phyloP scores from a whole-genome alignment of 2,797 vertebrate species.

The Cossypha polioptera region DNA sequence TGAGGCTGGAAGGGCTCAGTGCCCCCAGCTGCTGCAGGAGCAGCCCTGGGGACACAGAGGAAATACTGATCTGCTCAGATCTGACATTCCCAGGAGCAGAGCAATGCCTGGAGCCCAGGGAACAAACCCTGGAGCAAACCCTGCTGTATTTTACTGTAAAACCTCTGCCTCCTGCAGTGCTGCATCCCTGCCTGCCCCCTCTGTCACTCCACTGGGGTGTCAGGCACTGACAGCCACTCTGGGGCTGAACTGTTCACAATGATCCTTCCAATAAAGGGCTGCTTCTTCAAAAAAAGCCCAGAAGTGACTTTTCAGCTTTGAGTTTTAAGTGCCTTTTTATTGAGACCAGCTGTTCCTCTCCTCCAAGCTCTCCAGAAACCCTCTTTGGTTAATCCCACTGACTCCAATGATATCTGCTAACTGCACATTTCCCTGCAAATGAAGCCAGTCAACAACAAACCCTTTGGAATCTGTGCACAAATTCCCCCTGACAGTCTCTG shows the following conservation, averaged over 20 bases:
- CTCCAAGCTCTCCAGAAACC: conserved; percentile 33
- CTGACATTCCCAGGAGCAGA: neutral
- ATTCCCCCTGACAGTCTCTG: neutral
- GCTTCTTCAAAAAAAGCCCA: neutral
- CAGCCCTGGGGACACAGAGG: neutral
- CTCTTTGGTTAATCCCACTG: conserved; percentile 47
- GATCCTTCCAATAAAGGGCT: neutral
- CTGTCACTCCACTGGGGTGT: neutral
- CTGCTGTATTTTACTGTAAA: neutral
- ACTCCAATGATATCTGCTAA: conserved; percentile 24
- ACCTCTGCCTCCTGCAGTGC: neutral
- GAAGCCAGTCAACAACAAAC: neutral
- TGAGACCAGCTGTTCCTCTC: conserved; percentile 12
- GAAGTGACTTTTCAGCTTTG: conserved; percentile 11
- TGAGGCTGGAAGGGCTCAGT: neutral
- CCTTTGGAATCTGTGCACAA: neutral
- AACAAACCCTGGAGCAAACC: neutral
- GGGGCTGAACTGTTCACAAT: neutral
- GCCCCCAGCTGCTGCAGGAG: neutral
- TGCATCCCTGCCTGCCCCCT: neutral
- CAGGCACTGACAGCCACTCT: neutral
- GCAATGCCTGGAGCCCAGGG: neutral
- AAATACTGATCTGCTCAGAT: neutral
- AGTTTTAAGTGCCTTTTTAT: neutral
- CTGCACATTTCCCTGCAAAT: neutral